Evolutionary conservation across 2,888 invertebrate species (phyloP).

Genomic region (Acleris cristana): DNA sequence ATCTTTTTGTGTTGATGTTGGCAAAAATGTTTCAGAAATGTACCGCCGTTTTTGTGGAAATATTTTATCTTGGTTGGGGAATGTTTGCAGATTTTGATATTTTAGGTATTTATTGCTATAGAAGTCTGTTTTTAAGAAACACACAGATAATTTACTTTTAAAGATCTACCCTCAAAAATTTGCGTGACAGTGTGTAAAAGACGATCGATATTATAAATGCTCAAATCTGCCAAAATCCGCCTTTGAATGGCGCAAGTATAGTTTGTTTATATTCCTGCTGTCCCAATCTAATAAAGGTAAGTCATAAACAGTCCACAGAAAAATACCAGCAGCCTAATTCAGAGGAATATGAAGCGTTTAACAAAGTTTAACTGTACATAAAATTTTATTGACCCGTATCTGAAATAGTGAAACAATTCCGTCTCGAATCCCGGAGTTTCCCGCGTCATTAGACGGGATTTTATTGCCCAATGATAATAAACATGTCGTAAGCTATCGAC

Average conservation of each 20-base stretch:
- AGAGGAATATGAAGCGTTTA: conserved; percentile 65
- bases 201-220: no score
- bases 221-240: no score
- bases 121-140: no score
- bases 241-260: no score
- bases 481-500: conserved; percentile 81
- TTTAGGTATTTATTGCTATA: neutral
- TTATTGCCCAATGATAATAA: conserved; percentile 81
- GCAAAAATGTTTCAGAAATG: conserved; percentile 53
- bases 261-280: no score
- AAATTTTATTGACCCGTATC: conserved; percentile 83
- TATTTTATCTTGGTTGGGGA: neutral
- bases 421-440: conserved; percentile 67
- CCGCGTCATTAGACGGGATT: conserved; percentile 81
- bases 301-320: conserved; percentile 15
- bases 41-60: conserved; percentile 7
- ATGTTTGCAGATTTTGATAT: neutral
- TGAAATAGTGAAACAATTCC: conserved; percentile 80
- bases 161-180: no score
- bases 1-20: conserved; percentile 70
- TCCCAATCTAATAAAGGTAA: conserved; percentile 16
- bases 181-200: no score
- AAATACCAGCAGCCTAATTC: conserved; percentile 49
- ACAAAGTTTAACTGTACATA: conserved; percentile 81
- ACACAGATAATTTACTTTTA: no score